Conservation (phyloP, 2,113 vertebrate species). For the Oostethus manadensis region DNA sequence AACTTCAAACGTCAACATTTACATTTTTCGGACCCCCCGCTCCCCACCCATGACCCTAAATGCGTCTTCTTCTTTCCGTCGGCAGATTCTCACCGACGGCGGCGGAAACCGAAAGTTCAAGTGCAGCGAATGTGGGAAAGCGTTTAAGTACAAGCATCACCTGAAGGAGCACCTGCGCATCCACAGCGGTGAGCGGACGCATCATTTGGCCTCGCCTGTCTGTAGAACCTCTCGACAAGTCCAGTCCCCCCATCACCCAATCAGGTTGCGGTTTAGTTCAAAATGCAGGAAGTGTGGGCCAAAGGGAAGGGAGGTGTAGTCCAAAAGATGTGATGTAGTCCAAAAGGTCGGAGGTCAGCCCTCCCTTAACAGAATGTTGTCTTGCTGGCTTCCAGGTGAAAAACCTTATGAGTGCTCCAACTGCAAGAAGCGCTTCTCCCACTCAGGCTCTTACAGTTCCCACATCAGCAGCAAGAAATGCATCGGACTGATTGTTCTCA, state of each 20-base stretch:
- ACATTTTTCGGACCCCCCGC: neutral
- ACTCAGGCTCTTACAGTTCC: slow-evolving; percentile 99
- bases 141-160: slow-evolving; percentile 99
- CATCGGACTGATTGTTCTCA: slow-evolving; percentile 93
- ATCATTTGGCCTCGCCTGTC: neutral
- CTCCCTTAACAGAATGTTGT: neutral
- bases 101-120: slow-evolving; percentile 99
- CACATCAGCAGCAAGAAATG: slow-evolving; percentile 99
- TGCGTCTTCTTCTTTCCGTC: slow-evolving; percentile 36
- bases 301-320: neutral
- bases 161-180: slow-evolving; percentile 99
- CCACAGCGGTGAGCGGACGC: slow-evolving; percentile 89
- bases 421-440: slow-evolving; percentile 99
- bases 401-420: slow-evolving; percentile 99
- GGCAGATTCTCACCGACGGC: slow-evolving; percentile 98
- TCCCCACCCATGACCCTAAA: neutral
- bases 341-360: neutral
- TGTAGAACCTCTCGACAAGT: no score
- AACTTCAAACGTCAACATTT: no score
- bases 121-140: slow-evolving; percentile 99
- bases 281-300: neutral
- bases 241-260: no score
- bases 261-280: neutral
- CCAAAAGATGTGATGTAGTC: neutral
- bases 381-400: slow-evolving; percentile 77